These are phyloP conservation scores for Acrobasis suavella DNA, from an alignment of 2,888 invertebrate genomes.

Conservation along the genomic window DNA sequence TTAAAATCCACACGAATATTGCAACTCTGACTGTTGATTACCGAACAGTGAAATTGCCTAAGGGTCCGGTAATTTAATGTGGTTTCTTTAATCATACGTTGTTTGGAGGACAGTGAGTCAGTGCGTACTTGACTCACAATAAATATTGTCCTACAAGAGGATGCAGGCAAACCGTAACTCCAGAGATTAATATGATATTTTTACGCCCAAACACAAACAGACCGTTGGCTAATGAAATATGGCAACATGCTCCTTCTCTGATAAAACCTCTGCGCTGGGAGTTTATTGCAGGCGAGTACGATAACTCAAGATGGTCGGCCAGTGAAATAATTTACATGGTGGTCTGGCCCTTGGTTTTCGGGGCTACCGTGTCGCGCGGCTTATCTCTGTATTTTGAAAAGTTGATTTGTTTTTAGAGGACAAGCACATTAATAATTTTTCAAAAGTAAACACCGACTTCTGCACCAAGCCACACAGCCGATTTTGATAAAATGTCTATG, in stretches of 20 bases:
- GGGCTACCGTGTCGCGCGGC: constrained; percentile 62
- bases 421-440: too few species aligned
- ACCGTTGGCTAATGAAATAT: constrained; percentile 75
- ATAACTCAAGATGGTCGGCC: constrained; percentile 70
- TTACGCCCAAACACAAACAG: constrained; percentile 65
- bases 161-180: constrained; percentile 67
- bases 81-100: constrained; percentile 28
- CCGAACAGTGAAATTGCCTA: constrained; percentile 5
- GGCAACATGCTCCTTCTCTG: constrained; percentile 72
- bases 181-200: constrained; percentile 75
- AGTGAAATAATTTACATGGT: constrained; percentile 75
- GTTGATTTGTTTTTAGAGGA: background rate
- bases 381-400: background rate
- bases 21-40: constrained; percentile 2
- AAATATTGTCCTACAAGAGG: constrained; percentile 61
- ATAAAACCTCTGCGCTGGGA: constrained; percentile 72
- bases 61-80: constrained; percentile 15
- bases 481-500: too few species aligned
- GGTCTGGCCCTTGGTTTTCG: constrained; percentile 59
- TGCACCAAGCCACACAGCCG: too few species aligned
- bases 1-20: constrained; percentile 10
- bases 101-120: constrained; percentile 45
- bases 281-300: constrained; percentile 71
- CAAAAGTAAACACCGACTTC: too few species aligned
- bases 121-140: constrained; percentile 49